A percentile compares a stretch with the other conserved stretches of the same genome.
phyloP scores from a whole-genome alignment of 1,140 invertebrate species.

The Epicauta chinensis region DNA sequence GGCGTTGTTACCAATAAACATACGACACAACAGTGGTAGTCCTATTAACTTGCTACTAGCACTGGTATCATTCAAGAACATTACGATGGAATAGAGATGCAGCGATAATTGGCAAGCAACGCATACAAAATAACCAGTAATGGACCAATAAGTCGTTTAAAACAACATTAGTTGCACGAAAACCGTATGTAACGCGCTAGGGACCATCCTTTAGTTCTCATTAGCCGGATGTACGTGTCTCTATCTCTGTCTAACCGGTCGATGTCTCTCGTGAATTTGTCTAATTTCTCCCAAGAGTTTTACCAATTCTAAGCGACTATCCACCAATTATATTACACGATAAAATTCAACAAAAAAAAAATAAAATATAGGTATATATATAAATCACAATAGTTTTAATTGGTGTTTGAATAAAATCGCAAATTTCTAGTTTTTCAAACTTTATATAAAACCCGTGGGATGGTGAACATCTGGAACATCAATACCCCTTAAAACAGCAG shows the following conservation, averaged over 20 bases:
- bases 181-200: slow-evolving; percentile 6
- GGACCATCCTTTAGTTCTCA: slow-evolving; percentile 16
- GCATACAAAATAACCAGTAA: slow-evolving; percentile 16
- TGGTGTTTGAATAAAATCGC: too few species aligned
- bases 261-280: slow-evolving; percentile 14
- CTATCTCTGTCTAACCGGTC: slow-evolving; percentile 2
- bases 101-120: slow-evolving; percentile 16
- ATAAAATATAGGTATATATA: background rate
- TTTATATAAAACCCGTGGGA: too few species aligned
- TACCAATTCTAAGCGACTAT: slow-evolving; percentile 4
- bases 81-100: background rate
- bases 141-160: slow-evolving; percentile 20
- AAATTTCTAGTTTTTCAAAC: too few species aligned
- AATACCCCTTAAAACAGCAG: too few species aligned
- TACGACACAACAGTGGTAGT: slow-evolving; percentile 5
- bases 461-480: too few species aligned
- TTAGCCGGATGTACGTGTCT: slow-evolving; percentile 8
- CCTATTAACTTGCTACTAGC: background rate
- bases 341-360: background rate
- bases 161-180: slow-evolving; percentile 10
- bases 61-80: background rate
- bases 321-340: slow-evolving; percentile 5
- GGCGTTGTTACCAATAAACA: slow-evolving; percentile 15
- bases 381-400: background rate
- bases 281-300: slow-evolving; percentile 12